Base-by-base conservation (phyloP, 2,113 vertebrate species). In the Apus apus region DNA sequence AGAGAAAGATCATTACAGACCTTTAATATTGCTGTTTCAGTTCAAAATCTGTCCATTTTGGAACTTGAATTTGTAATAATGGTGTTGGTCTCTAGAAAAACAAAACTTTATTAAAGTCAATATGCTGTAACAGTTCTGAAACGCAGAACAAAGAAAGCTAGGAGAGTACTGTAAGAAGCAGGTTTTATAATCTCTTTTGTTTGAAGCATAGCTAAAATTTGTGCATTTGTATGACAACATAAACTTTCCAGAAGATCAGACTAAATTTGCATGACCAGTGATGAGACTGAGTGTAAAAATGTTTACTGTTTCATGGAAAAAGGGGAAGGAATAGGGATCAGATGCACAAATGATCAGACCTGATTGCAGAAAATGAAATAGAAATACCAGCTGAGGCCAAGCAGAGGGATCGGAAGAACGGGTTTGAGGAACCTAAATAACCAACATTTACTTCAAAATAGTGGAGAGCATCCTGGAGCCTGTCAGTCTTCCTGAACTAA, bases 1-100 rank as follows among this genome's bases (percentile, higher is more conserved):
- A 21, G 32, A 60, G 75, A 53, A 87, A 64, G 84, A 95, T 96
- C 72, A 1, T 96, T 97, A 89, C 38, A 89, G 74, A 78, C 79
- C 53, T 95, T 74, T 94, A 85, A 80, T 89, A 73, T 0, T 0
- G 58, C 40, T 16, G 65, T 48, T 93, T 85, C 8, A 0, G 38
- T 54, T 91, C 56, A 7, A 5, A 67, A 15, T 89, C 72, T 90
- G 53, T 79, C 75, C 46, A 8, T 87, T 90, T 68, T 67, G 77
- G 53, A 95, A 62, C 54, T 36, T 74, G 26, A 46, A 38, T 38
- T 65, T 76, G 40, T 53, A 60, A 92, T 85, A 95, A 73, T 75
- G 66, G 32, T 36, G n/a, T 26, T 62, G 40, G 13, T 85, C 54
- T 79, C 48, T 53, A 93, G 9, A 50, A 88, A 89, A 92, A 50